Conservation (phyloP, 37 sponge, comb jelly and placozoan species). For the Oopsacas minuta region DNA sequence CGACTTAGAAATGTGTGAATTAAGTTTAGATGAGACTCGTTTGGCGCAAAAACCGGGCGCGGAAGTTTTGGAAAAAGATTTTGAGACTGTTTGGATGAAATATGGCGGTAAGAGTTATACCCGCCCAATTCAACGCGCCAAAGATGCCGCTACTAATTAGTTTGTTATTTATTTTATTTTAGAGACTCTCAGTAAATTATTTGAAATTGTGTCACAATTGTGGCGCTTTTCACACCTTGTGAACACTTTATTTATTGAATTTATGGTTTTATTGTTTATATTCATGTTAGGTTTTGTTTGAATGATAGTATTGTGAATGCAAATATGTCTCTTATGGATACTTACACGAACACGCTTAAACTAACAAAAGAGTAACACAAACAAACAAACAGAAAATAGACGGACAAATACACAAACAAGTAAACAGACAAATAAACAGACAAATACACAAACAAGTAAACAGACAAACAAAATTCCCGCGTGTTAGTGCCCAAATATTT, state of each 20-base stretch:
- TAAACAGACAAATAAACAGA: neutral
- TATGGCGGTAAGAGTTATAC: slow-evolving; percentile 59
- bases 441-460: neutral
- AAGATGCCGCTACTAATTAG: neutral
- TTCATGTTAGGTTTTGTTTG: no score
- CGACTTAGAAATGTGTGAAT: slow-evolving; percentile 95
- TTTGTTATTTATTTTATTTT: neutral
- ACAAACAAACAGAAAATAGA: neutral
- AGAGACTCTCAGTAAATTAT: no score
- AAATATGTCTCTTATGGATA: no score
- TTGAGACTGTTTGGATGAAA: slow-evolving; percentile 70
- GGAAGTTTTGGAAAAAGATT: slow-evolving; percentile 71
- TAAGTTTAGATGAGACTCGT: slow-evolving; percentile 84
- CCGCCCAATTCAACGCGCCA: slow-evolving; percentile 17
- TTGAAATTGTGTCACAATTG: no score
- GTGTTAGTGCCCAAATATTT: no score
- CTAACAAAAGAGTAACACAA: no score
- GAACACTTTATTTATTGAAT: neutral
- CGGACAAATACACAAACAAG: neutral
- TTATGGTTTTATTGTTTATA: neutral
- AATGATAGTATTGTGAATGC: no score
- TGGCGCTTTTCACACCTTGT: neutral
- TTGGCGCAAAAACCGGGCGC: slow-evolving; percentile 75
- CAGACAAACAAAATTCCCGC: neutral
- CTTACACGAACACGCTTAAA: no score